phyloP scores from a whole-genome alignment of 1,140 invertebrate genomes.

The Pseudomyrmex concolor region DNA sequence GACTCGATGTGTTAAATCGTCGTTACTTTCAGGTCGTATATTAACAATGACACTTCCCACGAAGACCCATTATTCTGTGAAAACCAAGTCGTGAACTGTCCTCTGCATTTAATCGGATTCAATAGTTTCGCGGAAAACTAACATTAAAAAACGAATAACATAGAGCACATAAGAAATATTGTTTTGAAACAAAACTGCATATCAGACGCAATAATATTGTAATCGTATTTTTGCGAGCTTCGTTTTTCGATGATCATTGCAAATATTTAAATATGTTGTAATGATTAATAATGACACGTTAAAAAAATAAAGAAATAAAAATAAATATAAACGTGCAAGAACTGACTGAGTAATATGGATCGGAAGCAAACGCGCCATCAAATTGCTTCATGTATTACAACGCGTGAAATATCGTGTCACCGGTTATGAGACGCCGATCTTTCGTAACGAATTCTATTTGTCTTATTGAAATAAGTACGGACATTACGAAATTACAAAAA shows the following conservation, averaged over 20 bases:
- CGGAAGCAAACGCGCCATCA: not conserved
- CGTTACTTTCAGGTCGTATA: constrained; percentile 72
- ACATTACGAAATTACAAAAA: constrained; percentile 21
- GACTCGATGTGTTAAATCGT: constrained; percentile 4
- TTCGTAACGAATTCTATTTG: constrained; percentile 19
- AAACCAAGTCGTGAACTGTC: constrained; percentile 79
- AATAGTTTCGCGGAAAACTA: constrained; percentile 72
- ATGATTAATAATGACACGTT: not conserved
- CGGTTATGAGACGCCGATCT: not conserved
- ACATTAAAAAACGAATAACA: too few species aligned
- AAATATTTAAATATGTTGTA: not conserved
- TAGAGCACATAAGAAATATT: too few species aligned
- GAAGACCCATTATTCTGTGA: constrained; percentile 76
- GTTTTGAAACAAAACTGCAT: not conserved
- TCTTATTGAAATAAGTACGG: constrained; percentile 27
- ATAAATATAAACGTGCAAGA: not conserved
- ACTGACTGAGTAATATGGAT: not conserved
- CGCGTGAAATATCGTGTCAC: constrained; percentile 9
- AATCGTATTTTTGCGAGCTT: not conserved
- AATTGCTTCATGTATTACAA: not conserved
- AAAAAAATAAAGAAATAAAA: not conserved
- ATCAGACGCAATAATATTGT: not conserved
- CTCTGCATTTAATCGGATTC: constrained; percentile 80
- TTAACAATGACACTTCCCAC: constrained; percentile 72
- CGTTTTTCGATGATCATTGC: not conserved